These are phyloP conservation scores for Plagodis pulveraria DNA, from an alignment of 2,888 invertebrate genomes.

Conservation along the genomic window DNA sequence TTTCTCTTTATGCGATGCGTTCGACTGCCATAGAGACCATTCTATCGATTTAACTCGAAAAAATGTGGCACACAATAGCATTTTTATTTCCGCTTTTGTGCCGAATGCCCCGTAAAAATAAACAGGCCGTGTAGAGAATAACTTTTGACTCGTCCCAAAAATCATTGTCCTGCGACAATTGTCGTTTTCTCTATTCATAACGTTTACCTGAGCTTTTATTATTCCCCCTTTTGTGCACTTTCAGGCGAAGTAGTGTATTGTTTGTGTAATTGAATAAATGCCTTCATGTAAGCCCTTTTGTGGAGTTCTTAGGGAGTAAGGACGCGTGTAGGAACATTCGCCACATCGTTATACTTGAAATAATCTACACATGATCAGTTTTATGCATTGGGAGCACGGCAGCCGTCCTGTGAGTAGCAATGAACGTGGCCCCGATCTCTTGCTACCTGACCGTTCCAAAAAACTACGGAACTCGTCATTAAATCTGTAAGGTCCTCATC, in stretches of 20 bases:
- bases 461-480: slow-evolving; percentile 69
- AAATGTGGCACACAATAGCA: slow-evolving; percentile 56
- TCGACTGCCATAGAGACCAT: slow-evolving; percentile 43
- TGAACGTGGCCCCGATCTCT: slow-evolving; percentile 41
- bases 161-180: slow-evolving; percentile 69
- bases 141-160: slow-evolving; percentile 79
- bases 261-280: slow-evolving; percentile 83
- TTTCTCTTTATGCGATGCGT: slow-evolving; percentile 51
- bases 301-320: slow-evolving; percentile 50
- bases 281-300: slow-evolving; percentile 64
- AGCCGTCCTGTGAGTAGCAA: slow-evolving; percentile 8
- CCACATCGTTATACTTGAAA: slow-evolving; percentile 29
- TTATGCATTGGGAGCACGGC: not conserved
- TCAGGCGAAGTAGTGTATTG: slow-evolving; percentile 74
- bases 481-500: slow-evolving; percentile 53
- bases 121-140: slow-evolving; percentile 62
- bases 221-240: slow-evolving; percentile 71
- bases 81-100: slow-evolving; percentile 49
- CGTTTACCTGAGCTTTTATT: slow-evolving; percentile 72
- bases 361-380: slow-evolving; percentile 38
- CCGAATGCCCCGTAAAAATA: slow-evolving; percentile 65
- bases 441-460: slow-evolving; percentile 66
- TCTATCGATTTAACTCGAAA: slow-evolving; percentile 62
- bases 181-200: slow-evolving; percentile 71
- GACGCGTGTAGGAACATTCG: slow-evolving; percentile 22